A percentile compares a stretch with the other conserved stretches of the same genome.
Conservation (phyloP, 2,113 vertebrate genomes). For the Centrocercus urophasianus region DNA sequence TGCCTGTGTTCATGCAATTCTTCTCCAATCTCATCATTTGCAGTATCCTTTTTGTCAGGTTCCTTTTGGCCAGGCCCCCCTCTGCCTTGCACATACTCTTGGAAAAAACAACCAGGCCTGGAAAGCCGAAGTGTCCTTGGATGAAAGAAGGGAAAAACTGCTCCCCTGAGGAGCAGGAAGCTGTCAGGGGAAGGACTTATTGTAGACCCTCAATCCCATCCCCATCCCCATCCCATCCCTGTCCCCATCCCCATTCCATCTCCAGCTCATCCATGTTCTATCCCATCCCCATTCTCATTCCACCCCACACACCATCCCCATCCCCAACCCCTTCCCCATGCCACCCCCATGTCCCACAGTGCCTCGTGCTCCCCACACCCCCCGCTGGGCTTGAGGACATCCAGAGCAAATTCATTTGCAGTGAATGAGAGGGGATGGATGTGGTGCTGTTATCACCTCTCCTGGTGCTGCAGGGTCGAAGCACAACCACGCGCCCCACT, state of each 20-base stretch:
- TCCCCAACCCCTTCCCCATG: no score
- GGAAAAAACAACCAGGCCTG: accelerated
- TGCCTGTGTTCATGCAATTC: accelerated
- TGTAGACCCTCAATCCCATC: accelerated
- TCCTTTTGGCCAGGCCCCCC: accelerated
- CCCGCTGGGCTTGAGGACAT: no score
- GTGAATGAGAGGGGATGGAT: accelerated
- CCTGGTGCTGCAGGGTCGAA: neutral
- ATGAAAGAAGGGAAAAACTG: accelerated
- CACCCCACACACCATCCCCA: no score
- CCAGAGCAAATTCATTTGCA: accelerated
- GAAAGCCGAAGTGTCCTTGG: accelerated
- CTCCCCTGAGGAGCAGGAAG: no score
- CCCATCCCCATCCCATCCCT: no score
- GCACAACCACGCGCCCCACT: neutral
- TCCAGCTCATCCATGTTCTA: no score
- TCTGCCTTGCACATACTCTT: neutral
- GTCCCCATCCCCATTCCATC: no score
- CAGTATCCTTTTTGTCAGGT: accelerated
- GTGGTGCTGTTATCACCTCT: accelerated
- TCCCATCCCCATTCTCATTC: no score
- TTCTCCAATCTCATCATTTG: accelerated
- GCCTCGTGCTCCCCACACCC: no score
- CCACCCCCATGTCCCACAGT: no score
- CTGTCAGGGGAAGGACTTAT: accelerated